Evolutionary conservation across 2,888 invertebrate genomes (phyloP), one percentile per base, ranked within the genome.

Genomic region (Agapostemon virescens): DNA sequence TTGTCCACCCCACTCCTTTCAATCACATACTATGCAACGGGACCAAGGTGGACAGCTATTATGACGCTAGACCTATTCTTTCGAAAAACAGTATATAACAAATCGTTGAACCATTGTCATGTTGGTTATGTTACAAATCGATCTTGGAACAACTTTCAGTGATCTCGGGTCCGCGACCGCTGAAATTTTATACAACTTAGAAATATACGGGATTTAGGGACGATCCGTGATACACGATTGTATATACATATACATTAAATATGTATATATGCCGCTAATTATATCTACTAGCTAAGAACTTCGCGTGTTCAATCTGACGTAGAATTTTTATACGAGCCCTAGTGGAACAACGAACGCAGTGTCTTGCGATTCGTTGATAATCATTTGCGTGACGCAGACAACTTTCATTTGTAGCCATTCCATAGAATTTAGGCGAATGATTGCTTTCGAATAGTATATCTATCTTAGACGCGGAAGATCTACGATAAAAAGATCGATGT

Each of bases 271-370:
- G n/a, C 58, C 40, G 63, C 66, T 66, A 76, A 40, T 9, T 15
- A 61, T 68, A 73, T 17, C 30, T 42, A 38, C 36, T 77, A 74
- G 55, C 23, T 20, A 38, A 69, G 66, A 69, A 42, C 55, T 38
- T 38, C 45, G 52, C 69, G 75, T 66, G 69, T 75, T 75, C 58
- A 58, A 55, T 15, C 38, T 70, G 38, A 26, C 23, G 33, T 55
- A 58, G 69, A 15, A n/a, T 58, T 78, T 78, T 64, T 26, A 66
- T 75, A 58, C 55, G n/a, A 52, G 40, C 61, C 40, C 49, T 63
- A 17, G 38, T 38, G 30, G n/a, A 23, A 26, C 42, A 61, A 63
- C 63, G 40, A 42, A 42, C 40, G 52, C 15, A 30, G n/a, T 63
- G 58, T 58, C 58, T 9, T 17, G 58, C 58, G 52, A 38, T 64